Evolutionary conservation across 2,888 invertebrate genomes (phyloP).

Genomic region (Epistrophella euchroma): DNA sequence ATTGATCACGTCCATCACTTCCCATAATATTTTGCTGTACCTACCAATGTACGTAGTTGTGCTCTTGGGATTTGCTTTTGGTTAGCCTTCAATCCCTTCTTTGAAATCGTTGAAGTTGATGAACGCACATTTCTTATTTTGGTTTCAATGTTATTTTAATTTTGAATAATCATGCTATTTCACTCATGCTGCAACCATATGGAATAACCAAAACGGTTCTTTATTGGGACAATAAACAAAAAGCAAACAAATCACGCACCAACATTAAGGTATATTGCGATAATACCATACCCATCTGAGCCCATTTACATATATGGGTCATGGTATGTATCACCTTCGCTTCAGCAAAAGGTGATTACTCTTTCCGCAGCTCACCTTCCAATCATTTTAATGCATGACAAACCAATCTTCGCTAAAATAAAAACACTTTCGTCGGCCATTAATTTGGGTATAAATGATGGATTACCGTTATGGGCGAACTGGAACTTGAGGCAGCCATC

Average conservation of each 20-base stretch:
- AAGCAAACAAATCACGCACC: slow-evolving; percentile 14
- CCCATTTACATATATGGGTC: slow-evolving; percentile 70
- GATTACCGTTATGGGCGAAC: slow-evolving; percentile 37
- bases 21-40: background rate
- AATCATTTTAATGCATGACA: slow-evolving; percentile 68
- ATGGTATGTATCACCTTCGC: slow-evolving; percentile 36
- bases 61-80: slow-evolving; percentile 32
- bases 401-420: slow-evolving; percentile 48
- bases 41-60: background rate
- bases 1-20: slow-evolving; percentile 49
- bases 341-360: slow-evolving; percentile 52
- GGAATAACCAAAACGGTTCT: slow-evolving; percentile 52
- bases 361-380: slow-evolving; percentile 50
- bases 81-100: background rate
- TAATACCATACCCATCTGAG: slow-evolving; percentile 18
- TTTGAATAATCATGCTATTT: slow-evolving; percentile 61
- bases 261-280: slow-evolving; percentile 6
- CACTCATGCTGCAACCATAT: slow-evolving; percentile 29
- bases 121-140: background rate
- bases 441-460: slow-evolving; percentile 69
- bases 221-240: slow-evolving; percentile 27
- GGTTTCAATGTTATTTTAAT: slow-evolving; percentile 26
- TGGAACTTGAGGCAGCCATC: background rate
- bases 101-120: background rate
- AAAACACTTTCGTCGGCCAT: slow-evolving; percentile 69